Evolutionary conservation across 2,888 invertebrate species (phyloP), one percentile per base, ranked within the genome.

Genomic region (Choreutis nemorana): DNA sequence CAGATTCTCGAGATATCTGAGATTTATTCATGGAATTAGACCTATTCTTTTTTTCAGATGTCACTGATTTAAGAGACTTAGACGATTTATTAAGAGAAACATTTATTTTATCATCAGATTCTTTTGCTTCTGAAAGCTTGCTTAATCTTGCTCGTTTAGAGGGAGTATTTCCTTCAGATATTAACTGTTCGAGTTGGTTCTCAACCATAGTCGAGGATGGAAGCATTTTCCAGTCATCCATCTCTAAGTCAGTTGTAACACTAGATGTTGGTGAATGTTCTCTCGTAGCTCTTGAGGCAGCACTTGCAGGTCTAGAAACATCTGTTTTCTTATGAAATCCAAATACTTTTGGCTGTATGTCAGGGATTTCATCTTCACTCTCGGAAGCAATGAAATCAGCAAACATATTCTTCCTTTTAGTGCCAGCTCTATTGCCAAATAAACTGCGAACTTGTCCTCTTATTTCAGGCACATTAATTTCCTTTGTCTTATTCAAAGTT

Each of bases 141-240:
- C 59, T 60, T 4, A 65, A 40, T 37, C 45, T 57, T 14, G 45
- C 32, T 39, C 40, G 51, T 44, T 67, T 70, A 3, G 48, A 34
- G 8, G 66, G 57, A 14, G 63, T 58, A n/a, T n/a, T n/a, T n/a
- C n/a, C n/a, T 13, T 9, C 23, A 15, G 32, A 35, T 11, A 48
- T 38, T 31, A 48, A 46, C 5, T 48, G 50, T 41, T 68, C 55
- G 4, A 61, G 32, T 36, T 67, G 61, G 32, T 60, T 52, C 14
- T 66, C 77, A 30, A 78, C 54, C 70, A 78, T 66, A 18, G 79
- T 79, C 4, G 79, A 79, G 12, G 78, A 79, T 14, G 78, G 73
- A 5, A 79, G 37, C 8, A 56, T 48, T 29, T 52, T 59, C 67
- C 73, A 72, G 20, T 68, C 67, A 34, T 73, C 73, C 41, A 72